Evolutionary conservation across 2,797 vertebrate species (phyloP), one percentile per base, ranked within the genome.

Genomic region (Heliangelus exortis): DNA sequence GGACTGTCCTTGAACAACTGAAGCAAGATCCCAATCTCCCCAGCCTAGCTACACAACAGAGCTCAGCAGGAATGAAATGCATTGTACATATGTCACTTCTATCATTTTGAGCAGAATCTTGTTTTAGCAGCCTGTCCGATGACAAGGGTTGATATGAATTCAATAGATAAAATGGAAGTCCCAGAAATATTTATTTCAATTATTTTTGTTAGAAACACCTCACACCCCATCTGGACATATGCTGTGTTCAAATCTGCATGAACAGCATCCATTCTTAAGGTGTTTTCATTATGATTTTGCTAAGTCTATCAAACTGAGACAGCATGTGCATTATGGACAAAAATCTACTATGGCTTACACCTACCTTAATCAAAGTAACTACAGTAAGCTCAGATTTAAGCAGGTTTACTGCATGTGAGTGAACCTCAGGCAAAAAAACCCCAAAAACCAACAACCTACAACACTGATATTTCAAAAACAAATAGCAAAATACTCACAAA

Each of bases 101-200:
- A 67, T 74, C 33, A 88, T 93, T 96, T 96, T 77, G 69, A 93
- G 55, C 41, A 89, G 92, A 94, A 80, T 91, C 63, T 95, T 95
- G 89, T 51, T 97, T 96, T 92, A 94, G 95, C 89, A 95, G 93
- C 74, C 93, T 94, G 96, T 95, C 96, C 96, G 91, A 97, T 78
- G 66, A 92, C 93, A 97, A 95, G 71, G 90, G 86, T 94, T 95
- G 92, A 96, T 87, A 97, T 16, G 33, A 96, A 96, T 95, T 96
- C 95, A 92, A 88, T 73, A 94, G 85, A 83, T 91, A 85, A 87
- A 28, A 80, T n/a, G 73, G 22, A 87, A 85, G 75, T 74, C 68
- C n/a, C 82, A 95, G 87, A 95, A 97, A 95, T 9, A 77, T 51
- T 72, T 82, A 51, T 82, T 93, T 95, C 77, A 93, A 91, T 85